phyloP scores from a whole-genome alignment of 2,113 vertebrate genomes.

The Indicator indicator region DNA sequence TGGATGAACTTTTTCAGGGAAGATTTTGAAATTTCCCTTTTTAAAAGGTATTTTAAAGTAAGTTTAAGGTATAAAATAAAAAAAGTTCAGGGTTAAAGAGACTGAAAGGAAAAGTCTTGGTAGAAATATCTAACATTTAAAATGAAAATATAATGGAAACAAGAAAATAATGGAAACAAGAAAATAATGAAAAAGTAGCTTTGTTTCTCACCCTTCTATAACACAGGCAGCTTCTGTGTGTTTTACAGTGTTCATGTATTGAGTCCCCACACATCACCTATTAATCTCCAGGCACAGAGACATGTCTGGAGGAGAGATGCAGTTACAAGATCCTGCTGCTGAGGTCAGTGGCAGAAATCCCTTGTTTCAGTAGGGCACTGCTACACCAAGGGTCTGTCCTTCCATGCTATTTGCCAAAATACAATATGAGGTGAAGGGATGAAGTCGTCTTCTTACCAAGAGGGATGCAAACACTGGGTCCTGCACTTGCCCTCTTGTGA shows the following conservation, averaged over 20 bases:
- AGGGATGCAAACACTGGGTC: background rate
- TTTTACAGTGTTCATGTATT: background rate
- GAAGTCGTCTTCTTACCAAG: background rate
- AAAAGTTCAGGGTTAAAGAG: background rate
- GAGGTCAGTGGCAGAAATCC: background rate
- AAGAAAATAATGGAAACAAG: background rate
- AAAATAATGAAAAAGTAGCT: background rate
- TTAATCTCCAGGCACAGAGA: background rate
- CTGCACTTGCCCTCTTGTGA: background rate
- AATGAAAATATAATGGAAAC: background rate
- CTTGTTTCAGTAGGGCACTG: background rate
- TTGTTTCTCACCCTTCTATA: background rate
- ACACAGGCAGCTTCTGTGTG: background rate
- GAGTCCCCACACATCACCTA: background rate
- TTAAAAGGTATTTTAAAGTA: no score
- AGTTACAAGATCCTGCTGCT: background rate
- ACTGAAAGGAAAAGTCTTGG: background rate
- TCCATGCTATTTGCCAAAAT: background rate
- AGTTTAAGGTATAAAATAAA: background rate
- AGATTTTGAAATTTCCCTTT: background rate
- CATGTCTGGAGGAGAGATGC: background rate
- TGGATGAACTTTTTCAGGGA: background rate
- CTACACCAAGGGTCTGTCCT: background rate
- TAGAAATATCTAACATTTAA: background rate
- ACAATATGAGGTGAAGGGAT: background rate